Percentiles rank a stretch among this genome's conserved stretches.
These are phyloP conservation scores for Drosophila pseudotalamancana DNA, from an alignment of 2,888 invertebrate species.

Conservation along the genomic window DNA sequence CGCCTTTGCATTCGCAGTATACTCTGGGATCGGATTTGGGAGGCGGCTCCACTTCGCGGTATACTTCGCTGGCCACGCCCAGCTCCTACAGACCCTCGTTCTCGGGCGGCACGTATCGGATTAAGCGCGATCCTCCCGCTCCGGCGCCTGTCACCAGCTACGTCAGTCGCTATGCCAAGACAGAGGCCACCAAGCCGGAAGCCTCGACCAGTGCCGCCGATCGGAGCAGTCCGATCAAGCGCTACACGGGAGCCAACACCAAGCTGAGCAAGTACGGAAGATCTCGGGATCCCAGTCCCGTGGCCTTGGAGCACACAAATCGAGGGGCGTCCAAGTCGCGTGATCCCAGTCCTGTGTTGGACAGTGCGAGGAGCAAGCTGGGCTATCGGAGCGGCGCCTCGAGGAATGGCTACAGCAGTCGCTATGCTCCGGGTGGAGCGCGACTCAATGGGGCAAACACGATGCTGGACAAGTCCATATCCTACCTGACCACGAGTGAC, in stretches of 20 bases:
- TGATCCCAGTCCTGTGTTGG: conserved; percentile 86
- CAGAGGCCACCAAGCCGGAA: conserved; percentile 57
- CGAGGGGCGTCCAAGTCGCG: conserved; percentile 83
- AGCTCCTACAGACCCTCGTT: conserved; percentile 84
- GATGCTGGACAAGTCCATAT: conserved; percentile 78
- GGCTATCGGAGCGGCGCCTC: conserved; percentile 67
- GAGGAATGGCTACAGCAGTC: conserved; percentile 61
- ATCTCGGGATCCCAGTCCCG: conserved; percentile 83
- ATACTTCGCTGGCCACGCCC: conserved; percentile 81
- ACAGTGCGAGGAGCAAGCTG: conserved; percentile 81
- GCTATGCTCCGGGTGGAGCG: conserved; percentile 44
- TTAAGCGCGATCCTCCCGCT: conserved; percentile 81
- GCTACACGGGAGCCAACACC: conserved; percentile 67
- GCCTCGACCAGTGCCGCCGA: conserved; percentile 62
- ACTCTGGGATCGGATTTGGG: conserved; percentile 81
- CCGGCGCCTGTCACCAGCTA: conserved; percentile 71
- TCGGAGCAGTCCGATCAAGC: conserved; percentile 70
- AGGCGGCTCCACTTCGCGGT: conserved; percentile 68
- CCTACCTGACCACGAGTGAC: conserved; percentile 83
- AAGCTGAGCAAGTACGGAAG: conserved; percentile 78
- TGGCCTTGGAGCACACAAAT: conserved; percentile 80
- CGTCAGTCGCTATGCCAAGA: conserved; percentile 77
- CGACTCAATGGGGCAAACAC: conserved; percentile 36
- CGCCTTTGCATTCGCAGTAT: conserved; percentile 63
- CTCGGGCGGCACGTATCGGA: conserved; percentile 84